phyloP scores from a whole-genome alignment of 1,140 invertebrate species.

The Laupala kohalensis region DNA sequence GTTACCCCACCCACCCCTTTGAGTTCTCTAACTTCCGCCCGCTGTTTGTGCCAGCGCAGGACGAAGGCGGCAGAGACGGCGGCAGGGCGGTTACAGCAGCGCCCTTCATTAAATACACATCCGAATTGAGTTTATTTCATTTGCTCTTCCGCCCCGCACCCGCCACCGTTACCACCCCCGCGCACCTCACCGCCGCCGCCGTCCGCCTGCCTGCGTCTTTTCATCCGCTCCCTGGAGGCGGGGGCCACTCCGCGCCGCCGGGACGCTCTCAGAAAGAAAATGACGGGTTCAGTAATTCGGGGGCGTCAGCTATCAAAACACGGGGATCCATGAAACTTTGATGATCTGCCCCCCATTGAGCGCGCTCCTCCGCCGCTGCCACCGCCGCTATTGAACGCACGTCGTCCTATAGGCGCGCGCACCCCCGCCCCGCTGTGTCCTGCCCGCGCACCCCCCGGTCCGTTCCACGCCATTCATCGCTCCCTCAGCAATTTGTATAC shows the following conservation, averaged over 20 bases:
- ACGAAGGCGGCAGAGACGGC: no score
- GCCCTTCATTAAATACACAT: conserved; percentile 12
- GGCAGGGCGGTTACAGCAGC: no score
- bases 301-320: conserved; percentile 14
- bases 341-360: conserved; percentile 10
- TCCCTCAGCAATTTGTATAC: conserved; percentile 7
- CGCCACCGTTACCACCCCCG: no score
- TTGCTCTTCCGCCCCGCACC: background rate
- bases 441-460: background rate
- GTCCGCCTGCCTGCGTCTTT: no score
- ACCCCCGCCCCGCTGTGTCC: background rate
- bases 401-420: no score
- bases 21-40: background rate
- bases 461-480: background rate
- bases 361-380: background rate
- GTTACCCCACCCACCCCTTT: background rate
- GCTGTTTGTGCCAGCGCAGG: background rate
- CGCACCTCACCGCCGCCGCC: background rate
- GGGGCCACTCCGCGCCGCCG: no score
- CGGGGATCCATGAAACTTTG: conserved; percentile 13
- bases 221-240: no score
- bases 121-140: conserved; percentile 4
- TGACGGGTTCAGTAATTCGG: conserved; percentile 12
- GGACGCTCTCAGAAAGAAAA: conserved; percentile 6
- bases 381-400: background rate